Evolutionary conservation across 2,113 vertebrate genomes (phyloP).

Genomic region (Platichthys flesus): DNA sequence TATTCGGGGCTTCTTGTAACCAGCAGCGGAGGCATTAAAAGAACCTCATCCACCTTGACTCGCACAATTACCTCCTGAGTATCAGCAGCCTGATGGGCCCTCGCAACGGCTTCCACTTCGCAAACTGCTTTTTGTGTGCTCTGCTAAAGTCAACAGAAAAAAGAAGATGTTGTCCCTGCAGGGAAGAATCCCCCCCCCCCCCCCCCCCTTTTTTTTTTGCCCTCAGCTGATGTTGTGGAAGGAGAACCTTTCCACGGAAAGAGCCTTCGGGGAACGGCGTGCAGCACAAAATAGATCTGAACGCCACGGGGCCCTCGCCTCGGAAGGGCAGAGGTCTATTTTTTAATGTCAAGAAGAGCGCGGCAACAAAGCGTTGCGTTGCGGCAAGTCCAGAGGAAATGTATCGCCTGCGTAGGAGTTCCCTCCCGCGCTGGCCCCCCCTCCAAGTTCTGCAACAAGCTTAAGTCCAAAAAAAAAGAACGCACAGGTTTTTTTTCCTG

Average conservation of each 20-base stretch:
- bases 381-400: conserved; percentile 63
- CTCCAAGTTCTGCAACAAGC: conserved; percentile 18
- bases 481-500: conserved; percentile 18
- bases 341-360: conserved; percentile 76
- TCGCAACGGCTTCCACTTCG: conserved; percentile 38
- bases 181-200: conserved; percentile 41
- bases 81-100: conserved; percentile 42
- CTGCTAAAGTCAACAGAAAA: conserved; percentile 66
- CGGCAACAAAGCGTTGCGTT: conserved; percentile 53
- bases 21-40: conserved; percentile 20
- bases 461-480: conserved; percentile 14
- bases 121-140: conserved; percentile 28
- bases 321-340: conserved; percentile 74
- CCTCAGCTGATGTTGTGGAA: conserved; percentile 50
- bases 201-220: conserved; percentile 47
- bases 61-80: conserved; percentile 44
- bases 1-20: background rate
- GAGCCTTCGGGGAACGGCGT: conserved; percentile 49
- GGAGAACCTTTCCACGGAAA: conserved; percentile 47
- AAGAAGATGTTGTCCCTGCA: conserved; percentile 24
- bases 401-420: conserved; percentile 63
- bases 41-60: conserved; percentile 2
- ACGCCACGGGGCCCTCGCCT: conserved; percentile 47
- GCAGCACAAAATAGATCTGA: conserved; percentile 60
- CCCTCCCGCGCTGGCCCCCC: conserved; percentile 32